Evolutionary conservation across 2,888 invertebrate species (phyloP).

Genomic region (Tiliacea aurago): DNA sequence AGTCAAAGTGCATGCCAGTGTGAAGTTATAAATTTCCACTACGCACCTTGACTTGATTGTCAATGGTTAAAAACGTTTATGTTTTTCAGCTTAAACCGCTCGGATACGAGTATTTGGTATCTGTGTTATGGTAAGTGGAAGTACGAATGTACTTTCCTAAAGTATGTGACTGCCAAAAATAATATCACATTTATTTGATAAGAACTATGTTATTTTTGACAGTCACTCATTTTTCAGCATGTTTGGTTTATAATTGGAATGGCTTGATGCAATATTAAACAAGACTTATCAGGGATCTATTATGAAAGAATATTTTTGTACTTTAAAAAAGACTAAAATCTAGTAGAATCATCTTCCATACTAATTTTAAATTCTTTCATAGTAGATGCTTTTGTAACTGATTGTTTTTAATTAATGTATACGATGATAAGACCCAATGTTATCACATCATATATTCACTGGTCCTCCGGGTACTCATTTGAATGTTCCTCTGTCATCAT

Average conservation of each 20-base stretch:
- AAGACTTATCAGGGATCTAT: slow-evolving; percentile 16
- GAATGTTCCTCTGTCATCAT: slow-evolving; percentile 24
- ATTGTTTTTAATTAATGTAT: slow-evolving; percentile 22
- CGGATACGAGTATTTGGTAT: slow-evolving; percentile 88
- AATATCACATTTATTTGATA: slow-evolving; percentile 40
- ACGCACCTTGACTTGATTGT: slow-evolving; percentile 69
- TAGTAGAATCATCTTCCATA: neutral
- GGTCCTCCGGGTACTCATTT: slow-evolving; percentile 28
- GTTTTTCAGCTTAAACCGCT: slow-evolving; percentile 89
- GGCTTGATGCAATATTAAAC: slow-evolving; percentile 66
- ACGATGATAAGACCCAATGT: slow-evolving; percentile 13
- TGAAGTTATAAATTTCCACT: slow-evolving; percentile 64
- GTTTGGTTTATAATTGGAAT: slow-evolving; percentile 67
- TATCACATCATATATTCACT: slow-evolving; percentile 19
- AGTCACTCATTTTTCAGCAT: slow-evolving; percentile 66
- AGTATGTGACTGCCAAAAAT: slow-evolving; percentile 75
- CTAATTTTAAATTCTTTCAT: slow-evolving; percentile 44
- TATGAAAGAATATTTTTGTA: slow-evolving; percentile 44
- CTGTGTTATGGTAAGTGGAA: slow-evolving; percentile 89
- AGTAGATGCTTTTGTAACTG: slow-evolving; percentile 31
- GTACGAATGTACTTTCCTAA: slow-evolving; percentile 87
- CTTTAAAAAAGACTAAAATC: neutral
- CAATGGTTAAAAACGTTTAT: slow-evolving; percentile 86
- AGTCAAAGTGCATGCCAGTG: slow-evolving; percentile 70
- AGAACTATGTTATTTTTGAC: slow-evolving; percentile 68